Percentiles rank a stretch among this genome's conserved stretches.
phyloP scores from a whole-genome alignment of 2,797 vertebrate genomes.

The Oophaga sylvatica region DNA sequence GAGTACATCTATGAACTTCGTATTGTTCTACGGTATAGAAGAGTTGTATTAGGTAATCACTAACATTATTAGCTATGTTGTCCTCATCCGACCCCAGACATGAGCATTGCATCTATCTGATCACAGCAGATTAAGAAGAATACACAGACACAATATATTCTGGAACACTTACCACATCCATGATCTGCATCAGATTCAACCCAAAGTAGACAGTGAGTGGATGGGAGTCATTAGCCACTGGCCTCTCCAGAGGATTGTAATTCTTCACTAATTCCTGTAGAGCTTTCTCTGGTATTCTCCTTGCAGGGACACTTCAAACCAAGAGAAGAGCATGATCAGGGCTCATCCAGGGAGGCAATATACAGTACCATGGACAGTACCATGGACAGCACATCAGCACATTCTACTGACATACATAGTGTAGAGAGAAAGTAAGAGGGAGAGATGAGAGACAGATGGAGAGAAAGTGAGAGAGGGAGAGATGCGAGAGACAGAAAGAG shows the following conservation, averaged over 20 bases:
- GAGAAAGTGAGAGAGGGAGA: too few relatives aligned
- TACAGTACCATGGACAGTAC: conserved; percentile 4
- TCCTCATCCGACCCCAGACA: conserved; percentile 1
- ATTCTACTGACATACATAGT: neutral
- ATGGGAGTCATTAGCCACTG: conserved; percentile 92
- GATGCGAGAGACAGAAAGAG: neutral
- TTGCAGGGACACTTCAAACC: conserved; percentile 84
- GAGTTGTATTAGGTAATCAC: neutral
- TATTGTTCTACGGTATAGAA: neutral
- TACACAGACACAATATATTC: neutral
- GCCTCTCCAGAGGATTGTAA: conserved; percentile 94
- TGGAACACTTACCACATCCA: conserved; percentile 87
- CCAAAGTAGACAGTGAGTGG: conserved; percentile 89
- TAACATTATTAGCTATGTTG: neutral
- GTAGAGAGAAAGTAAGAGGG: neutral
- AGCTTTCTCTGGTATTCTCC: conserved; percentile 95
- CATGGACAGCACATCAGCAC: neutral
- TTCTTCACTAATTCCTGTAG: conserved; percentile 92
- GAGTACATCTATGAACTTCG: neutral
- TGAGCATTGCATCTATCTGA: conserved; percentile 5
- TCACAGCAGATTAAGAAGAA: neutral
- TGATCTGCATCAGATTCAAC: conserved; percentile 92
- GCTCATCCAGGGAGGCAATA: conserved; percentile 17
- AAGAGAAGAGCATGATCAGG: conserved; percentile 53
- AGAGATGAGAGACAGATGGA: too few relatives aligned